Evolutionary conservation across 2,113 vertebrate genomes (phyloP).

Genomic region (Neodon shergylaensis): DNA sequence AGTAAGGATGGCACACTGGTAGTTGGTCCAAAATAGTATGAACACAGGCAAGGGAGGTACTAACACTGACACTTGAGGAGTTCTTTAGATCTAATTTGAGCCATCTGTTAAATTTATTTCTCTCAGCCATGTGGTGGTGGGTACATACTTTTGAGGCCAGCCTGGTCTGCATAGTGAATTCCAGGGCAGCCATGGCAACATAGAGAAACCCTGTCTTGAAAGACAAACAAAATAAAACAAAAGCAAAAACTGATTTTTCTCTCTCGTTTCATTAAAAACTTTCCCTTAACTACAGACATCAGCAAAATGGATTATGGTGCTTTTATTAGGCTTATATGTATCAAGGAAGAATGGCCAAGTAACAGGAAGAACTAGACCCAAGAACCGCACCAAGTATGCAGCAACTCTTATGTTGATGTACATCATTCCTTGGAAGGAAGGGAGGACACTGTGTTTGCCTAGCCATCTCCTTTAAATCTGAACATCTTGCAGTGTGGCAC

Average conservation of each 20-base stretch:
- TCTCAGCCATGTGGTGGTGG: not conserved
- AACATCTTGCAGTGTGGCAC: not conserved
- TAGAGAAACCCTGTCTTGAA: not conserved
- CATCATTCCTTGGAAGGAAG: not conserved
- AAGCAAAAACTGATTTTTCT: not conserved
- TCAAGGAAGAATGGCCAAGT: not conserved
- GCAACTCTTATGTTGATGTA: not conserved
- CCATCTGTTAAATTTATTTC: not conserved
- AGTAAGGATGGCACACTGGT: not conserved
- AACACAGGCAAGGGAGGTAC: not conserved
- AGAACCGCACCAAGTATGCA: not conserved
- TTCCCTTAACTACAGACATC: not conserved
- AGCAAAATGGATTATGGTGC: not conserved
- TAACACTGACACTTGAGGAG: not conserved
- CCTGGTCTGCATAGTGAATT: not conserved
- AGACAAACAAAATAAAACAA: not conserved
- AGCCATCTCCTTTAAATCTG: not conserved
- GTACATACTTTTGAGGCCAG: not conserved
- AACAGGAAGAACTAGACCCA: not conserved
- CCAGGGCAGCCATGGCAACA: not conserved
- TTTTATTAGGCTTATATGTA: conserved; percentile 15
- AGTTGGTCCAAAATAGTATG: not conserved
- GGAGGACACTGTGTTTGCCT: not conserved
- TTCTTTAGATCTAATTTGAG: not conserved
- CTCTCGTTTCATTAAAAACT: not conserved